phyloP scores from a whole-genome alignment of 2,888 invertebrate species.

The Ochropleura leucogaster region DNA sequence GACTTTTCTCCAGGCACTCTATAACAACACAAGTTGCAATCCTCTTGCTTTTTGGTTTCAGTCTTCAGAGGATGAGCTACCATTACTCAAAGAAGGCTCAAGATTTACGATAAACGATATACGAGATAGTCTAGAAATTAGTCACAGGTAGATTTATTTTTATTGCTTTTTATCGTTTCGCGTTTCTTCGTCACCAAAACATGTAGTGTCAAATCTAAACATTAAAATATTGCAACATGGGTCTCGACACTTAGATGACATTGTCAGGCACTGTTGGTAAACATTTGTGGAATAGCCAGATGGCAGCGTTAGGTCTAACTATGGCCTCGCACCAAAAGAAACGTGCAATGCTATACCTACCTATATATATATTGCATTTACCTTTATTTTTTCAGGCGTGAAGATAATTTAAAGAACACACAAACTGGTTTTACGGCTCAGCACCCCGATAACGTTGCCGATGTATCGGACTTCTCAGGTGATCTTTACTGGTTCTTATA shows the following conservation, averaged over 20 bases:
- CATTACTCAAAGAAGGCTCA: slow-evolving; percentile 60
- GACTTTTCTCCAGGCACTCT: neutral
- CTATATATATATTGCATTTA: neutral
- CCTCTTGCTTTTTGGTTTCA: slow-evolving; percentile 71
- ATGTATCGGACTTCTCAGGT: slow-evolving; percentile 62
- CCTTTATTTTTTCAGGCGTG: slow-evolving; percentile 65
- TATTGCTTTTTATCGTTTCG: slow-evolving; percentile 56
- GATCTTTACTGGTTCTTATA: neutral
- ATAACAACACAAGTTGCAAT: neutral
- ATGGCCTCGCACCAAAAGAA: neutral
- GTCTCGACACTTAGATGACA: neutral
- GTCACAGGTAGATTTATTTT: slow-evolving; percentile 77
- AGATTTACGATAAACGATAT: slow-evolving; percentile 80
- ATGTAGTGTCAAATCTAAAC: neutral
- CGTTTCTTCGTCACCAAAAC: neutral
- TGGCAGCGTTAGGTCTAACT: neutral
- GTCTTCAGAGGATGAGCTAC: slow-evolving; percentile 65
- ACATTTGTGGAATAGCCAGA: neutral
- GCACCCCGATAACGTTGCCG: slow-evolving; percentile 14
- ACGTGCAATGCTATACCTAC: neutral
- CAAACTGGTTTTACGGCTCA: slow-evolving; percentile 48
- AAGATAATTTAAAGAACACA: slow-evolving; percentile 52
- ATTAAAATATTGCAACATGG: neutral
- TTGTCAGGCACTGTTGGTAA: neutral
- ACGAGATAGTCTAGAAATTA: slow-evolving; percentile 84